Percentiles rank a stretch among this genome's conserved stretches.
These are phyloP conservation scores for Teleogryllus occipitalis DNA, from an alignment of 1,140 invertebrate genomes.

Conservation along the genomic window DNA sequence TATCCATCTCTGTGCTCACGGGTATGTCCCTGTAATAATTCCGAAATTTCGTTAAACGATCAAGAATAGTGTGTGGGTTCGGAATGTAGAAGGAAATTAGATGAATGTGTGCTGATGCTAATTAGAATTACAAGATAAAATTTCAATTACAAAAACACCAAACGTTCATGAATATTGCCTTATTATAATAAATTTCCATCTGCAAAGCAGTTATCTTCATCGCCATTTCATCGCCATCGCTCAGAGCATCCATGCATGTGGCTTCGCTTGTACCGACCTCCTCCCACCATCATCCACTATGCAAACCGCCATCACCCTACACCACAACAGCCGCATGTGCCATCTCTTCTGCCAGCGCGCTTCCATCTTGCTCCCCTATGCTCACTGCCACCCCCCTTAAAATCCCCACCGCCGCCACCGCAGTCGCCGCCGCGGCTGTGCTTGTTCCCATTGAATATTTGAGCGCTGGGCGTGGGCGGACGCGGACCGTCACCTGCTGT, in stretches of 20 bases:
- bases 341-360: background rate
- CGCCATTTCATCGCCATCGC: background rate
- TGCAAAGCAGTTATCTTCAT: background rate
- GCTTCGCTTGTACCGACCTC: background rate
- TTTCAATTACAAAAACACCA: background rate
- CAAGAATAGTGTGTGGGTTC: no score
- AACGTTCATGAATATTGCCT: background rate
- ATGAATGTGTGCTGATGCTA: no score
- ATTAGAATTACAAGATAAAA: no score
- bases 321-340: background rate
- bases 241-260: background rate
- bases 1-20: no score
- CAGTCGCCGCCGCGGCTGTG: background rate
- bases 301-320: background rate
- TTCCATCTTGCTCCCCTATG: background rate
- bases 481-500: no score
- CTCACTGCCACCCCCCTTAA: background rate
- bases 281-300: background rate
- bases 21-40: no score
- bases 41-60: no score
- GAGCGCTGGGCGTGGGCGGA: no score
- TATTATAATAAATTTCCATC: background rate
- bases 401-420: background rate
- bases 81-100: no score
- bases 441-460: background rate